A percentile compares a stretch with the other conserved stretches of the same genome.
Conservation (phyloP, 2,113 vertebrate genomes). For the Pelmatolapia mariae region DNA sequence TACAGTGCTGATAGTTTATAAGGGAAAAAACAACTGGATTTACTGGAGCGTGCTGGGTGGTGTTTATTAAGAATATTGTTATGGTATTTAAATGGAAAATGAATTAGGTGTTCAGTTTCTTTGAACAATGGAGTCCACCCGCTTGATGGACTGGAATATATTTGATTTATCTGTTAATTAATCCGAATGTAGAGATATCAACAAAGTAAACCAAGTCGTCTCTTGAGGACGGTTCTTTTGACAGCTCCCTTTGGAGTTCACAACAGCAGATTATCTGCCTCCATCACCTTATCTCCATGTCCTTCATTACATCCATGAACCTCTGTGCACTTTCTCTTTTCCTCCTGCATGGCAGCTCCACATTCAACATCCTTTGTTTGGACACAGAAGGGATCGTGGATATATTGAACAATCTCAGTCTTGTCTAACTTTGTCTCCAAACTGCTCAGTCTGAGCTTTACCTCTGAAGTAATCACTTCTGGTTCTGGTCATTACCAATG, state of each 20-base stretch:
- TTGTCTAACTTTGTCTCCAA: background rate
- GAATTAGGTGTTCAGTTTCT: no score
- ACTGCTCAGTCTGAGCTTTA: background rate
- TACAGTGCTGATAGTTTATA: background rate
- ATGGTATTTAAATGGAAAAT: background rate
- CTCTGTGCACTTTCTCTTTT: background rate
- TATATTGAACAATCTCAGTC: background rate
- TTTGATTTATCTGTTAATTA: background rate
- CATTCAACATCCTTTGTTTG: background rate
- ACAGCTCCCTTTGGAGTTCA: background rate
- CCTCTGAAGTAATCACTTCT: fast-evolving
- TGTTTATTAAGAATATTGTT: background rate
- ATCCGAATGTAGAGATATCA: background rate
- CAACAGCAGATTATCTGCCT: background rate
- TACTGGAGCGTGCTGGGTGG: background rate
- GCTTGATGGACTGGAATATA: background rate
- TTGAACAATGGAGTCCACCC: background rate
- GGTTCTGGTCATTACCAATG: background rate
- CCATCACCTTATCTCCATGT: background rate
- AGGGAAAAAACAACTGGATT: background rate
- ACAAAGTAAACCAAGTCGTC: background rate
- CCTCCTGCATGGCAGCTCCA: background rate
- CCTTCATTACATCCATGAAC: background rate
- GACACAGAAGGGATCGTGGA: background rate
- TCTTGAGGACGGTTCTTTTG: background rate